Conservation (phyloP, 2,113 vertebrate species). For the Galbula dea region DNA sequence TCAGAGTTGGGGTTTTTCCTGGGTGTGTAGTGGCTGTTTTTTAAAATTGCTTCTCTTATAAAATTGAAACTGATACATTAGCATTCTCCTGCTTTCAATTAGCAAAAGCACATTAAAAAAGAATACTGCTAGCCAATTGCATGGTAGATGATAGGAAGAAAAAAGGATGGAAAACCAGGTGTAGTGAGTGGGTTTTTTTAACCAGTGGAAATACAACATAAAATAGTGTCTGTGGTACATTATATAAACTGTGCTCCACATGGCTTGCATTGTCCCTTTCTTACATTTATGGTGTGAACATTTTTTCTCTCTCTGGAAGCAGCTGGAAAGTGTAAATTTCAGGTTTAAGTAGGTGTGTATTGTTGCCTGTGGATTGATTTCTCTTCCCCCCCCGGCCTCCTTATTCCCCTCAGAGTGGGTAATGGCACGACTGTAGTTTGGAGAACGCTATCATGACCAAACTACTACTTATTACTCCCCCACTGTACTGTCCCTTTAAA, state of each 20-base stretch:
- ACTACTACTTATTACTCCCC: slow-evolving; percentile 7
- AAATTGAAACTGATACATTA: slow-evolving; percentile 23
- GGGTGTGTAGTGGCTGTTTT: background rate
- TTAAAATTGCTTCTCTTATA: slow-evolving; percentile 13
- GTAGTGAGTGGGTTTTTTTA: background rate
- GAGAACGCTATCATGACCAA: background rate
- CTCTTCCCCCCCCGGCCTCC: background rate
- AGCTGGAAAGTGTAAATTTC: slow-evolving; percentile 79
- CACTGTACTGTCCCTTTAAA: slow-evolving; percentile 72
- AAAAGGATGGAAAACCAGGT: slow-evolving; percentile 36
- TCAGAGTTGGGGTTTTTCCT: slow-evolving; percentile 31
- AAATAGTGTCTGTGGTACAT: slow-evolving; percentile 61
- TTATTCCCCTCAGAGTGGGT: background rate
- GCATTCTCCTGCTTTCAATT: slow-evolving; percentile 48
- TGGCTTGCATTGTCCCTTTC: slow-evolving; percentile 72
- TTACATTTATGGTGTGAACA: slow-evolving; percentile 72
- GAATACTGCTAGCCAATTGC: background rate
- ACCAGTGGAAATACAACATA: slow-evolving; percentile 33
- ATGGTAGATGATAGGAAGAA: slow-evolving; percentile 12
- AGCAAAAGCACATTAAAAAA: background rate
- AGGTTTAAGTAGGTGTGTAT: slow-evolving; percentile 67
- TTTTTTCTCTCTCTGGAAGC: slow-evolving; percentile 74
- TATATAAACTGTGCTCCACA: slow-evolving; percentile 69
- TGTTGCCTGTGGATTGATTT: slow-evolving; percentile 58
- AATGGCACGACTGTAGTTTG: slow-evolving; percentile 25